Base-by-base conservation (phyloP, 1,140 invertebrate species). In the Euwallacea fornicatus region DNA sequence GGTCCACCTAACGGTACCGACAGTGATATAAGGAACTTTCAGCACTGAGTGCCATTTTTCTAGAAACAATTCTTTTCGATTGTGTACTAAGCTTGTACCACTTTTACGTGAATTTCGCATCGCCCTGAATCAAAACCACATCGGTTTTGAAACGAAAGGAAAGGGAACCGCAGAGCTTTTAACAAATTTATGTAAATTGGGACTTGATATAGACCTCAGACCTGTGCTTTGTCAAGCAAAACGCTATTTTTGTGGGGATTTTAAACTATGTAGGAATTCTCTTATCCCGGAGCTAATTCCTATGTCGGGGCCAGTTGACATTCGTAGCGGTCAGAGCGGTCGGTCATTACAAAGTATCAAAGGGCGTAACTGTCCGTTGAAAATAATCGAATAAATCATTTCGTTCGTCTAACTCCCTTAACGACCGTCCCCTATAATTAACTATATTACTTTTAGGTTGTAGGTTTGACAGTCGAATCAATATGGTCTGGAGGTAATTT, bases 351-450 rank as follows among this genome's bases (percentile, higher is more conserved):
- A 69, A 69, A 69, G 66, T 69, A 54, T 54, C 66, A 69, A 53
- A 69, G 66, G 66, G 58, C 56, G 58, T 69, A 69, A 67, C 65
- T 67, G 65, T 44, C 65, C 54, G 65, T 58, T 13, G 54, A 50
- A 69, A 61, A 69, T 69, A 69, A 69, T 69, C 66, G 43, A 61
- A 69, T 69, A 69, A 69, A 69, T 69, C 66, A 69, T 69, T 69
- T 69, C 44, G 9, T 42, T 61, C 58, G 60, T 69, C 66, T 69
- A 69, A 46, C 42, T 69, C 56, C 60, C 56, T 69, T 60, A 69
- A 69, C 66, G 66, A 69, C 44, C 56, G 33, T 47, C 43, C 66
- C 44, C 66, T 69, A 69, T 69, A 69, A 69, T 69, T 69, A 69
- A 61, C 66, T 69, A 61, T 69, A 69, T 69, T 69, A 69, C 66